Conservation (phyloP, 2,888 invertebrate species). For the Hypercompe scribonia region DNA sequence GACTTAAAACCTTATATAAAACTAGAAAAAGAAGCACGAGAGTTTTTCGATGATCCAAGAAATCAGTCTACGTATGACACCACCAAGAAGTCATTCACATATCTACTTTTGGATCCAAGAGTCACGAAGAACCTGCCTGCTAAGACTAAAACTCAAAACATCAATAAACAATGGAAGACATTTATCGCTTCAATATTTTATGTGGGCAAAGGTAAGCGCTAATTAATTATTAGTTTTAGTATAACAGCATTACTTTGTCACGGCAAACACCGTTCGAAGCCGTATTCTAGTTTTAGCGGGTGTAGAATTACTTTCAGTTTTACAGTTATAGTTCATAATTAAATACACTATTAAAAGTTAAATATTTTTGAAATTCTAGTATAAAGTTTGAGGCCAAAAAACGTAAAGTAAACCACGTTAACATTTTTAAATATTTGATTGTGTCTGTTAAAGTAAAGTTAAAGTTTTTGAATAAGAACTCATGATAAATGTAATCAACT, state of each 20-base stretch:
- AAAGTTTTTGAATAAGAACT: too few species aligned
- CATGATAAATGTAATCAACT: too few species aligned
- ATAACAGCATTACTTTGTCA: not conserved
- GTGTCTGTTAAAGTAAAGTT: too few species aligned
- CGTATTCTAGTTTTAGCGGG: too few species aligned
- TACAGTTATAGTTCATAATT: too few species aligned
- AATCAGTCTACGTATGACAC: not conserved
- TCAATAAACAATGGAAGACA: constrained; percentile 2
- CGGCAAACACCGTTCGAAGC: not conserved
- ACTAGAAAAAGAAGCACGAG: constrained; percentile 2
- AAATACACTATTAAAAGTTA: too few species aligned
- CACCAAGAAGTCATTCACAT: constrained; percentile 10
- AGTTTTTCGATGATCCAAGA: constrained; percentile 1
- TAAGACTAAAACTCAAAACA: not conserved
- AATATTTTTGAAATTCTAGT: too few species aligned
- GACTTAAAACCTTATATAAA: not conserved
- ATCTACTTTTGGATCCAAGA: constrained; percentile 7
- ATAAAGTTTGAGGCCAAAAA: too few species aligned
- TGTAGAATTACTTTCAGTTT: too few species aligned
- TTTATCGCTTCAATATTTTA: constrained; percentile 13
- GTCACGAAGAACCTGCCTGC: constrained; percentile 3
- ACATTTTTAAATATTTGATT: too few species aligned
- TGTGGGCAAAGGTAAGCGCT: constrained; percentile 4
- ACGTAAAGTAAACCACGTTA: too few species aligned
- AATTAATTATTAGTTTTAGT: not conserved